Evolutionary conservation across 64 coral and sea anemone genomes (phyloP).

Genomic region (Pachyseris speciosa): DNA sequence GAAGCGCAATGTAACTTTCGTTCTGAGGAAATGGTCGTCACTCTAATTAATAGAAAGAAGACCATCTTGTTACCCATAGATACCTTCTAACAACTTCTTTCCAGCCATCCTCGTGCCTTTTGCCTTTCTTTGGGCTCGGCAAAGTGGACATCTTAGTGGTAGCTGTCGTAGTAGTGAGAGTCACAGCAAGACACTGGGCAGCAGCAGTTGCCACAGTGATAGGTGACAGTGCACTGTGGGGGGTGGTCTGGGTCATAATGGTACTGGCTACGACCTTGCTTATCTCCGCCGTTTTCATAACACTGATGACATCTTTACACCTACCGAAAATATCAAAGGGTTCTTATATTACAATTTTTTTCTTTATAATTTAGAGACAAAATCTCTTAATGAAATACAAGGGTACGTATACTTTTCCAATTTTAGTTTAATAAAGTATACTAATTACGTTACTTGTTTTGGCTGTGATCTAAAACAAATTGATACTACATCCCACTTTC

Average conservation of each 20-base stretch:
- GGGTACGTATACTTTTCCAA: too few species aligned
- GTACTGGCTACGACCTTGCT: slow-evolving; percentile 92
- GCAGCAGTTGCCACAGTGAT: slow-evolving; percentile 99
- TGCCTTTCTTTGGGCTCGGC: slow-evolving; percentile 91
- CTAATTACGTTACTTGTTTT: too few species aligned
- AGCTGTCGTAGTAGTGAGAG: slow-evolving; percentile 84
- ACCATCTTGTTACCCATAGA: not conserved
- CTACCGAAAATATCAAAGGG: slow-evolving; percentile 7
- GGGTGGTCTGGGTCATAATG: slow-evolving; percentile 82
- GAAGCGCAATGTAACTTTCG: too few species aligned
- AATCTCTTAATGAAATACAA: too few species aligned
- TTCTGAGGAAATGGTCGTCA: too few species aligned
- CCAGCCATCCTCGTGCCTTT: slow-evolving; percentile 96
- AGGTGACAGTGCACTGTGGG: slow-evolving; percentile 93
- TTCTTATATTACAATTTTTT: too few species aligned
- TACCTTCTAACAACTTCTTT: slow-evolving; percentile 97
- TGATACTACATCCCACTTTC: too few species aligned
- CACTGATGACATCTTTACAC: slow-evolving; percentile 74
- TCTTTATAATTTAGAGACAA: too few species aligned
- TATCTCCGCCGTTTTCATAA: slow-evolving; percentile 84
- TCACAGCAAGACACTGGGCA: slow-evolving; percentile 94
- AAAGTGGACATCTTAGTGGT: slow-evolving; percentile 79
- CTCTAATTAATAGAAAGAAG: not conserved
- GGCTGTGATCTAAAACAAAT: too few species aligned
- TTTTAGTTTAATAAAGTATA: too few species aligned